phyloP scores from a whole-genome alignment of 2,888 invertebrate species.

The Rotaria magnacalcarata region DNA sequence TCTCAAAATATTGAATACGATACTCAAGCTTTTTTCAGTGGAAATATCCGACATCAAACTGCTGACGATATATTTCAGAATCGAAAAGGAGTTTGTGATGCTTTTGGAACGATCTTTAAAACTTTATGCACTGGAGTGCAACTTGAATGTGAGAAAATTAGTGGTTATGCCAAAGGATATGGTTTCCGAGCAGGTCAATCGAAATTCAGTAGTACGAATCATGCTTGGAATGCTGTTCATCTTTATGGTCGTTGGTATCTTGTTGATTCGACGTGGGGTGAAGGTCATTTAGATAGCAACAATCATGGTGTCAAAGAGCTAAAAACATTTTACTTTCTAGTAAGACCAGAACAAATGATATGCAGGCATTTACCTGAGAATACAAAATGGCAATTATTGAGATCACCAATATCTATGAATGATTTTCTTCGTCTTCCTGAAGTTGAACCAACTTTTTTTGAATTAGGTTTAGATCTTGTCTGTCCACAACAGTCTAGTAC shows the following conservation, averaged over 20 bases:
- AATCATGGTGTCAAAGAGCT: too few species aligned
- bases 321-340: too few species aligned
- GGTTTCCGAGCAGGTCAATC: background rate
- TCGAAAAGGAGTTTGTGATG: constrained; percentile 39
- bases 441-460: too few species aligned
- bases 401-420: too few species aligned
- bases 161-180: constrained; percentile 39
- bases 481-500: too few species aligned
- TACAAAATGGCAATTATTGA: too few species aligned
- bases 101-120: constrained; percentile 18
- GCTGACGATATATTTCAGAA: constrained; percentile 27
- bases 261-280: constrained; percentile 41
- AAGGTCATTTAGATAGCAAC: background rate
- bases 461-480: too few species aligned
- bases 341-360: too few species aligned
- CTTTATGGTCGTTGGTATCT: constrained; percentile 2
- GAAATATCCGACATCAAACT: background rate
- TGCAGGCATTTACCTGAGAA: too few species aligned
- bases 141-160: constrained; percentile 25
- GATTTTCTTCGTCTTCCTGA: too few species aligned
- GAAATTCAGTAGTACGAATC: background rate
- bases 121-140: background rate
- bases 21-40: background rate
- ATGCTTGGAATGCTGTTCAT: constrained; percentile 44
- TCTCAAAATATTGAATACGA: constrained; percentile 38